These are phyloP conservation scores for Heliconius ethilla DNA, from an alignment of 2,888 invertebrate species.

Conservation along the genomic window DNA sequence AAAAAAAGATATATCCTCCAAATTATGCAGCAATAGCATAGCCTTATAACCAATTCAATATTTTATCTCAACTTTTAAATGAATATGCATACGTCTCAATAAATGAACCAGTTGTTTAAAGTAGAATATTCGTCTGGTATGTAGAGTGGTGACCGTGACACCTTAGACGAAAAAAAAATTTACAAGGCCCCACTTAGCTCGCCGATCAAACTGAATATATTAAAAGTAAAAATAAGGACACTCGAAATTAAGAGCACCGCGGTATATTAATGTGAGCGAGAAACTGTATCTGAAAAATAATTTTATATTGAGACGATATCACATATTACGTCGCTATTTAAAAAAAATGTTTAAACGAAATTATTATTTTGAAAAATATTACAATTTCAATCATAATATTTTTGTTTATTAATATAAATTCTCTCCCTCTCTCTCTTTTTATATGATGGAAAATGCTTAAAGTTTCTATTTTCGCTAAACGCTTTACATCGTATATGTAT, in stretches of 20 bases:
- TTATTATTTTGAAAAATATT: not conserved
- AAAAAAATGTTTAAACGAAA: not conserved
- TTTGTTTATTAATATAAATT: not conserved
- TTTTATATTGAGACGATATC: not conserved
- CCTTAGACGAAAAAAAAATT: constrained; percentile 32
- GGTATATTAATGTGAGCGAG: constrained; percentile 8
- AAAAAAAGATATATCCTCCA: not conserved
- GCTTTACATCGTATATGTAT: not conserved
- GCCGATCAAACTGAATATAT: constrained; percentile 29
- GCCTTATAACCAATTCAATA: not conserved
- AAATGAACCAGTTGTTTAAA: constrained; percentile 35
- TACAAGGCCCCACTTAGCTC: constrained; percentile 32
- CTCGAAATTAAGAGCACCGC: constrained; percentile 31
- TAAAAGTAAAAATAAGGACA: constrained; percentile 34
- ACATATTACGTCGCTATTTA: not conserved
- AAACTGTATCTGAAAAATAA: constrained; percentile 3
- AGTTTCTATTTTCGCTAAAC: not conserved
- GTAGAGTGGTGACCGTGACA: constrained; percentile 39
- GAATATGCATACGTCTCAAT: constrained; percentile 19
- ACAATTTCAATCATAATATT: not conserved
- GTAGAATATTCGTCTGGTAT: constrained; percentile 30
- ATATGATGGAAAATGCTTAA: not conserved
- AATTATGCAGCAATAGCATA: constrained; percentile 12
- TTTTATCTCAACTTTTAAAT: constrained; percentile 7
- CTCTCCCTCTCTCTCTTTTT: not conserved